Conservation (phyloP, 2,113 vertebrate species). For the Cynopterus brachyotis region DNA sequence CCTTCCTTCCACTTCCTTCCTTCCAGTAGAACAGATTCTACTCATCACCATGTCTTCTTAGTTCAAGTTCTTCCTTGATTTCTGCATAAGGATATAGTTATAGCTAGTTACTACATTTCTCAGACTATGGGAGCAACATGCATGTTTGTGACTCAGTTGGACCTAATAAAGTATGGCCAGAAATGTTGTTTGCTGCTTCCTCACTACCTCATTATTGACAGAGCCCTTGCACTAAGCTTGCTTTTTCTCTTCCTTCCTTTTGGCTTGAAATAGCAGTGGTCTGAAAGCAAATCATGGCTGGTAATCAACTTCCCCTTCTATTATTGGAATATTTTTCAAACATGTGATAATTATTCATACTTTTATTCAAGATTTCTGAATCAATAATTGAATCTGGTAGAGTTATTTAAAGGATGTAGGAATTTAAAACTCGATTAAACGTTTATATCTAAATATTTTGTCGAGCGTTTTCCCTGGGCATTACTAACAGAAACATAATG, state of each 20-base stretch:
- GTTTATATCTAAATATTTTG: background rate
- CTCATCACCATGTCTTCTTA: background rate
- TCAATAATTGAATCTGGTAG: background rate
- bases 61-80: background rate
- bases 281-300: background rate
- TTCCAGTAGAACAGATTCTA: background rate
- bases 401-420: background rate
- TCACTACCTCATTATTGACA: background rate
- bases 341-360: background rate
- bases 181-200: too few species aligned
- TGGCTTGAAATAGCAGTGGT: background rate
- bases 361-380: background rate
- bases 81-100: background rate
- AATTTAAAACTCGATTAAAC: background rate
- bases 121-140: background rate
- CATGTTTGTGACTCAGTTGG: background rate
- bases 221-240: rapidly evolving
- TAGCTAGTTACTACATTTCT: background rate
- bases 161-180: too few species aligned
- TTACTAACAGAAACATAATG: background rate
- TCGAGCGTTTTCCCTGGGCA: background rate
- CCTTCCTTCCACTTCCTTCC: background rate
- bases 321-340: background rate
- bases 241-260: background rate
- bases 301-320: background rate